Base-by-base conservation (phyloP, 2,888 invertebrate species). In the Steinernema hermaphroditum region DNA sequence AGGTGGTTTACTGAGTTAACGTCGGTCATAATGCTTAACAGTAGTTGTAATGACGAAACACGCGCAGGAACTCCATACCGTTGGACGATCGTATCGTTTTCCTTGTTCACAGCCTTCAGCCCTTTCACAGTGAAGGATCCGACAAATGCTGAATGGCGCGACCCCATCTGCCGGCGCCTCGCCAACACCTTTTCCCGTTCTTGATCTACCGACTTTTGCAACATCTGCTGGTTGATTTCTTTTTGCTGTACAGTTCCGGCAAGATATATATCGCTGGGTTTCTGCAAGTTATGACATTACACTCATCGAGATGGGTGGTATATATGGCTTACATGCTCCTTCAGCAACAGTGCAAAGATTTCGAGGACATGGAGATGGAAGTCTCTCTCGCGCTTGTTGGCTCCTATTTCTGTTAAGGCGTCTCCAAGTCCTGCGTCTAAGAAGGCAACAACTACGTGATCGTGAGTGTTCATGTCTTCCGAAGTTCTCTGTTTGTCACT, bases 391-490 rank as follows among this genome's bases (percentile, higher is more conserved):
- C 75, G 72, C 8, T 78, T 74, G 43, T 81, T 75, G 50, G 74
- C 71, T 12, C 77, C 76, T 19, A 85, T 78, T 32, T 77, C 74
- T 73, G 82, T 76, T 19, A 85, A 74, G 8, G 82, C 72, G 68
- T 77, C 37, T 12, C 68, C 70, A 49, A 80, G 69, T 24, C 80
- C 83, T 0, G 83, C 77, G 8, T 77, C 74, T 12, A 85, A 68
- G 43, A 85, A 79, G 0, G 80, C 79, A 8, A 71, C 29, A 62
- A 90, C 78, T 12, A 90, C 84, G 76, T 94, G 93, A 89, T 97
- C 97, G 88, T 97, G 96, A 9, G 93, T 88, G 86, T 92, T 94
- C 74, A 93, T 93, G 90, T 96, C 96, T 88, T 93, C 94, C 87
- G 95, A 94, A 1, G 88, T 88, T 50, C 87, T 82, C 86, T 87